Percentiles rank a stretch among this genome's conserved stretches.
Evolutionary conservation across 2,888 invertebrate species (phyloP).

Genomic region (Lasiommata megera): DNA sequence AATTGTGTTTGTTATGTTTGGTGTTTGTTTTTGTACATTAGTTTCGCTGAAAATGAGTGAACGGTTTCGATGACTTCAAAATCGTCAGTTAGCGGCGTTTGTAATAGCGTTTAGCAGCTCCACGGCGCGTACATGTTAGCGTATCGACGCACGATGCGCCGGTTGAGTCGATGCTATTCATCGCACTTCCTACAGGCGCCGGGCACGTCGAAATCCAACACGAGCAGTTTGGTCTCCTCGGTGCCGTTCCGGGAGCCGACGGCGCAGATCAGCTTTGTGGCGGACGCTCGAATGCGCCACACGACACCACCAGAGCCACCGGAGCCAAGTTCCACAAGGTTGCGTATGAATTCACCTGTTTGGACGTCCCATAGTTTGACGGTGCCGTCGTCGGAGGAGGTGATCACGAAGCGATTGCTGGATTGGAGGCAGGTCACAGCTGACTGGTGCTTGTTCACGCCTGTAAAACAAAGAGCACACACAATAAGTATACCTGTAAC

Average conservation of each 20-base stretch:
- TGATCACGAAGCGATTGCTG: conserved; percentile 98
- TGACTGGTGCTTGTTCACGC: conserved; percentile 97
- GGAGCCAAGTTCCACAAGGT: conserved; percentile 95
- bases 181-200: conserved; percentile 83
- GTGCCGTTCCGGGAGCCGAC: conserved; percentile 99
- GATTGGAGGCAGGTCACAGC: conserved; percentile 99
- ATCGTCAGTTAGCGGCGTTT: too few relatives aligned
- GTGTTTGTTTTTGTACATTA: too few relatives aligned
- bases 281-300: conserved; percentile 97
- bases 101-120: conserved; percentile 51
- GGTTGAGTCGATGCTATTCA: conserved; percentile 75
- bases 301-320: conserved; percentile 99
- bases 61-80: too few relatives aligned
- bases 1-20: too few relatives aligned
- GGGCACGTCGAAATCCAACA: conserved; percentile 97
- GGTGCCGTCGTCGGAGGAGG: conserved; percentile 99
- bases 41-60: too few relatives aligned
- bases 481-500: too few relatives aligned
- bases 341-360: conserved; percentile 97
- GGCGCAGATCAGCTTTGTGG: conserved; percentile 98
- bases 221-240: conserved; percentile 98
- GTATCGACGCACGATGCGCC: conserved; percentile 70
- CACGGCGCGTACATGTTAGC: conserved; percentile 73
- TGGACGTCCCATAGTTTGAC: conserved; percentile 99
- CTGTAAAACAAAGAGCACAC: conserved; percentile 69